Base-by-base conservation (phyloP, 1,140 invertebrate genomes). In the Batillaria attramentaria region DNA sequence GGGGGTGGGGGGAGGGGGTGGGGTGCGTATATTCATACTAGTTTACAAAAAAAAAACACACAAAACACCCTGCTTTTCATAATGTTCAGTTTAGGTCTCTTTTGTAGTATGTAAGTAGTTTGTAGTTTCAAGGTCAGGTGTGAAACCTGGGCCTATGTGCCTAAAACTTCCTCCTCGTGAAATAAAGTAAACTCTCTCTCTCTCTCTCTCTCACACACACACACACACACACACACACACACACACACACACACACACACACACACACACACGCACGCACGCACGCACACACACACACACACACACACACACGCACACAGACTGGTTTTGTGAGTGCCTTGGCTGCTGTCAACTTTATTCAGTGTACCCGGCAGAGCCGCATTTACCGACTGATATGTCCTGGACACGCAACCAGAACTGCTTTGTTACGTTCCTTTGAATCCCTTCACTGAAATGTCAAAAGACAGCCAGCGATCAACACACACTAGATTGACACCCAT, bases 241-340 rank as follows among this genome's bases (percentile, higher is more conserved):
- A 8, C 66, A 0, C 41, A 35, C 37, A 24, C 68, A n/a, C 41
- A 35, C 66, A 20, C 24, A n/a, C 41, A 70, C 46, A 50, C 66
- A 54, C 42, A 70, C 68, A 33, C 66, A 78, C 43, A 3, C 66
- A 78, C 77, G 39, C 43, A 70, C 66, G 37, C 77, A 78, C 66
- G 16, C 77, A 70, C 42, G 2, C 1, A 54, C 33, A 35, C 77
- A 28, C n/a, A 18, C 42, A 39, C 39, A 42, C 75, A 46, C 1
- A 24, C 75, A 10, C 28, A 20, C 57, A 5, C 24, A 42, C 60
- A 10, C 60, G 16, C 75, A 35, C 65, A 31, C 41, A n/a, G n/a
- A n/a, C n/a, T n/a, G n/a, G n/a, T n/a, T n/a, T n/a, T 13, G 8
- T 18, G 33, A 37, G 16, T 39, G 16, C 42, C 13, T 13, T 13